Conservation (phyloP, 2,113 vertebrate genomes). For the Romanogobio albipinnatus region DNA sequence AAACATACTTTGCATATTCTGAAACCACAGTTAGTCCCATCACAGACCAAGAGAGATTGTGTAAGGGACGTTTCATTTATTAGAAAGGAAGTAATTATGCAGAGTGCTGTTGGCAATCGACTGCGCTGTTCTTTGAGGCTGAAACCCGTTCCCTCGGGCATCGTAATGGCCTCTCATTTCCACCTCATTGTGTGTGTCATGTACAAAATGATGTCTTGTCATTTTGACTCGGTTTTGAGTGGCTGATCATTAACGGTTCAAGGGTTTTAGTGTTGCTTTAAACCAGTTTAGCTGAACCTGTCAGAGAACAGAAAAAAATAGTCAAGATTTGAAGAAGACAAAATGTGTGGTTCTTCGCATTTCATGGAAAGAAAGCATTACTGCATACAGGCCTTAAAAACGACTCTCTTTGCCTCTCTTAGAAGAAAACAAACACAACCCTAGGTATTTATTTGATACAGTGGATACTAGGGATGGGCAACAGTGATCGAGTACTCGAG, state of each 20-base stretch:
- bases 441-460: no score
- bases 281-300: not conserved
- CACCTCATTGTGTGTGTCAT: not conserved
- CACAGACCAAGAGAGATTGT: slow-evolving; percentile 9
- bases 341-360: no score
- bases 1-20: slow-evolving; percentile 47
- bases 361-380: no score
- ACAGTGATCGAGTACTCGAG: no score
- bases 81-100: slow-evolving; percentile 44
- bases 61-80: slow-evolving; percentile 44
- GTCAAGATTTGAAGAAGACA: no score
- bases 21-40: slow-evolving; percentile 29
- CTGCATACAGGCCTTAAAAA: no score
- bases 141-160: not conserved
- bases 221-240: not conserved
- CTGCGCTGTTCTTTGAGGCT: not conserved
- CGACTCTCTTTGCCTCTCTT: no score
- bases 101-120: slow-evolving; percentile 33
- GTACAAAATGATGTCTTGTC: slow-evolving; percentile 18
- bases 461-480: no score
- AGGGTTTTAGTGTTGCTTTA: not conserved
- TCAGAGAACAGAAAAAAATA: not conserved
- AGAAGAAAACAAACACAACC: no score
- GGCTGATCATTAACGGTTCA: slow-evolving; percentile 1
- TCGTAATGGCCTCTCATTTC: not conserved